These are phyloP conservation scores for Xiphophorus maculatus DNA, from an alignment of 2,113 vertebrate genomes.

Conservation along the genomic window DNA sequence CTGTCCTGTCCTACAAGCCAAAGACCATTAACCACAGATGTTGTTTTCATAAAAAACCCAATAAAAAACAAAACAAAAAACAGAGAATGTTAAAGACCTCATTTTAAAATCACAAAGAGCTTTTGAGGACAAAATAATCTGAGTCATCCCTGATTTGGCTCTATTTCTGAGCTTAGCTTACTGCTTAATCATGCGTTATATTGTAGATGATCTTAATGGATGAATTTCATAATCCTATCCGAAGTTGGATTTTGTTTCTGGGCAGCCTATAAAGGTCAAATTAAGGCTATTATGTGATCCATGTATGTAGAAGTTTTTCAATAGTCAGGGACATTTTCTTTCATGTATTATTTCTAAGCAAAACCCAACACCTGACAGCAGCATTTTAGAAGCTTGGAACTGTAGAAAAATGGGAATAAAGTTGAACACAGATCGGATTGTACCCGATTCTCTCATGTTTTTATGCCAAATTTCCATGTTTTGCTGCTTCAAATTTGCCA, in stretches of 20 bases:
- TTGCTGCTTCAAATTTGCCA: too few species aligned
- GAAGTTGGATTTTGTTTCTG: conserved; percentile 4
- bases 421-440: background rate
- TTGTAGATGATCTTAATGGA: conserved; percentile 25
- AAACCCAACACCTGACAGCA: too few species aligned
- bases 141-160: conserved; percentile 30
- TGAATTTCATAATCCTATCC: conserved; percentile 41
- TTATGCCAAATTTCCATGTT: background rate
- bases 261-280: background rate
- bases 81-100: background rate
- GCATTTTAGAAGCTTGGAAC: too few species aligned
- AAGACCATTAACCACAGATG: background rate
- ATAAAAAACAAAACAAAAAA: background rate
- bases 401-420: background rate
- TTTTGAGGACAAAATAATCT: background rate
- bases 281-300: background rate
- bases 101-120: conserved; percentile 1
- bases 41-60: background rate
- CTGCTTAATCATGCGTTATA: conserved; percentile 26
- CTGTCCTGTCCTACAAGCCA: conserved; percentile 10
- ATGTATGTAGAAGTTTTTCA: background rate
- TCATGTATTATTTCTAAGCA: background rate
- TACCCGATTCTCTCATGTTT: background rate
- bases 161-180: conserved; percentile 38
- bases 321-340: background rate